Evolutionary conservation across 2,113 vertebrate genomes (phyloP), one percentile per base, ranked within the genome.

Genomic region (Crotalus horridus): DNA sequence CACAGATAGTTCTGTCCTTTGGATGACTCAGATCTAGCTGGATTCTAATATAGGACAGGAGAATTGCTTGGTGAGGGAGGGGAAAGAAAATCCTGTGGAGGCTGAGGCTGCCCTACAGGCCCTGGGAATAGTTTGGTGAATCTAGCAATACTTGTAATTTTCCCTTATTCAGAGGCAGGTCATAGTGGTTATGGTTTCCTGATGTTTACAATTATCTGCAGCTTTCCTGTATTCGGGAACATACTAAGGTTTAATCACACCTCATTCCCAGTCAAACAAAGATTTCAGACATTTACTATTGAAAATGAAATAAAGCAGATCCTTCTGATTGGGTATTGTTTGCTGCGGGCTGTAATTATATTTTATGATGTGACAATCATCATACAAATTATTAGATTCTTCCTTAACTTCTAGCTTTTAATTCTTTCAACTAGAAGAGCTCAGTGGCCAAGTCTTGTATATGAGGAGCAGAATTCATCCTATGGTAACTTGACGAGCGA

Each of bases 11-110:
- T 58, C 33, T 1, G 11, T 89, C 87, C 88, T 55, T 33, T 39
- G 46, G 39, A 91, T 93, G 93, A 91, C 87, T 94, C 90, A 86
- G 46, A 26, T 55, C 56, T 86, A 55, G 88, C 74, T 94, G 90
- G 90, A 69, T 58, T 89, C 69, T 48, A 48, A 87, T 69, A 54
- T 1, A 48, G 46, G 24, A 51, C 90, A 86, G 74, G 8, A 58
- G n/a, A 86, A 58, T 56, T 56, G 89, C 54, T 17, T 58, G 53
- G 54, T 55, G 29, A 3, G 39, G 54, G 51, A 39, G 39, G 5
- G 2, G 81, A 2, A 26, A 15, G 87, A 64, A 15, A 48, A 91
- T 21, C 20, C 55, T 89, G 69, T 1, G 56, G 69, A 91, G 87
- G 74, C 48, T 87, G 58, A 33, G 39, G 12, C 13, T 86, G 46